Percentiles rank a stretch among this genome's conserved stretches.
These are phyloP conservation scores for Penaeus indicus DNA, from an alignment of 1,140 invertebrate genomes.

Conservation along the genomic window DNA sequence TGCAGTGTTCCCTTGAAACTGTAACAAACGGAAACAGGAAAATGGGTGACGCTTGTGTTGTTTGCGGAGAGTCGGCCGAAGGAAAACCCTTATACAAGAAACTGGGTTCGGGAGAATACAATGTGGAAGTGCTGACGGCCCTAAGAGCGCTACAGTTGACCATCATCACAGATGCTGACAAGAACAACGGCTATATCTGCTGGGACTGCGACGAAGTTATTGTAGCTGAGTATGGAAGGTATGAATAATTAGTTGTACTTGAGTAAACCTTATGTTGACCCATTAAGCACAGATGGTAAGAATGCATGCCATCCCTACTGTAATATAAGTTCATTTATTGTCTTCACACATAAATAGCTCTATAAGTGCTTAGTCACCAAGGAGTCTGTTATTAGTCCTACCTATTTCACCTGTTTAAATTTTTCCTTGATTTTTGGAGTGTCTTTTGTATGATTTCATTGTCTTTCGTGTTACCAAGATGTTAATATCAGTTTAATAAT, in stretches of 20 bases:
- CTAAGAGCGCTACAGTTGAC: constrained; percentile 35
- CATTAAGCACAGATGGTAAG: not conserved
- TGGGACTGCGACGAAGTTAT: constrained; percentile 57
- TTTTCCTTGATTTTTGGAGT: too few species aligned
- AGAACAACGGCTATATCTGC: constrained; percentile 50
- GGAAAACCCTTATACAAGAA: constrained; percentile 60
- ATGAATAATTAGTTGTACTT: not conserved
- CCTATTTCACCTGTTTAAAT: too few species aligned
- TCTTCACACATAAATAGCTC: too few species aligned
- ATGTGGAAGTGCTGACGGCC: constrained; percentile 53
- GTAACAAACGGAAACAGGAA: not conserved
- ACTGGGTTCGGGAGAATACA: constrained; percentile 50
- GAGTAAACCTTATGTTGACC: not conserved
- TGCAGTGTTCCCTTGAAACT: not conserved
- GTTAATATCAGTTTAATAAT: too few species aligned
- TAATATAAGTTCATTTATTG: too few species aligned
- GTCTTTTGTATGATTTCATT: too few species aligned
- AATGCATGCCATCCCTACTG: too few species aligned
- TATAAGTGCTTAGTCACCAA: too few species aligned
- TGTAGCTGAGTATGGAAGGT: constrained; percentile 49
- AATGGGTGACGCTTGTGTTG: constrained; percentile 46
- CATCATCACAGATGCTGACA: constrained; percentile 39
- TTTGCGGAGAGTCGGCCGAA: constrained; percentile 49
- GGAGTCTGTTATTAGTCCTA: too few species aligned
- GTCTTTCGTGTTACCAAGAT: too few species aligned